Conservation (phyloP, 2,797 vertebrate genomes). For the Anolis apletophallus region DNA sequence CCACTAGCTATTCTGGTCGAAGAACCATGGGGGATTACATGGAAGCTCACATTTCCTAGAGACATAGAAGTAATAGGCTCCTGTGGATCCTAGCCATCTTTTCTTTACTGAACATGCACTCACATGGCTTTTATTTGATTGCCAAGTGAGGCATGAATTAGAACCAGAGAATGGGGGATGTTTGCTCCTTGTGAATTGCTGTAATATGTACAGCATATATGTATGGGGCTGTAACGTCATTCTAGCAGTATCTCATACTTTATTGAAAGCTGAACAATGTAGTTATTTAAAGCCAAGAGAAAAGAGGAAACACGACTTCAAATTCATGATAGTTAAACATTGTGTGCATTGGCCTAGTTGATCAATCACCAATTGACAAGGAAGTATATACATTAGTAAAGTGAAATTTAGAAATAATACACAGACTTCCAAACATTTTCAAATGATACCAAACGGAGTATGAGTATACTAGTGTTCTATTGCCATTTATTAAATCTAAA, state of each 20-base stretch:
- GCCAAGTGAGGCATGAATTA: background rate
- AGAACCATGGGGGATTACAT: background rate
- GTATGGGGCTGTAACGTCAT: background rate
- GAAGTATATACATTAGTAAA: background rate
- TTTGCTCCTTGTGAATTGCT: background rate
- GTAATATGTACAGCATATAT: background rate
- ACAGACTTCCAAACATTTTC: background rate
- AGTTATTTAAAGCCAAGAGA: background rate
- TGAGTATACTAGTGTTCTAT: background rate
- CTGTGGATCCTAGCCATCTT: background rate
- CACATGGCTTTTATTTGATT: background rate
- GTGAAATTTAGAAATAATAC: background rate
- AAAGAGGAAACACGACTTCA: background rate
- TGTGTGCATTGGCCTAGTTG: background rate
- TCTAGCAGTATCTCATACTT: background rate
- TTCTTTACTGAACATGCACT: background rate
- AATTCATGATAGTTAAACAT: too few species aligned
- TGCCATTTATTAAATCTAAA: background rate
- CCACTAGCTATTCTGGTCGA: background rate
- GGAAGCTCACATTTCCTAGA: background rate
- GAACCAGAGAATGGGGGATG: background rate
- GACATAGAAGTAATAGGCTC: background rate
- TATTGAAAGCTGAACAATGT: background rate
- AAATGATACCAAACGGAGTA: background rate
- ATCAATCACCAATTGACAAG: background rate